Evolutionary conservation across 2,888 invertebrate genomes (phyloP), one percentile per base, ranked within the genome.

Genomic region (Bellardia bayeri): DNA sequence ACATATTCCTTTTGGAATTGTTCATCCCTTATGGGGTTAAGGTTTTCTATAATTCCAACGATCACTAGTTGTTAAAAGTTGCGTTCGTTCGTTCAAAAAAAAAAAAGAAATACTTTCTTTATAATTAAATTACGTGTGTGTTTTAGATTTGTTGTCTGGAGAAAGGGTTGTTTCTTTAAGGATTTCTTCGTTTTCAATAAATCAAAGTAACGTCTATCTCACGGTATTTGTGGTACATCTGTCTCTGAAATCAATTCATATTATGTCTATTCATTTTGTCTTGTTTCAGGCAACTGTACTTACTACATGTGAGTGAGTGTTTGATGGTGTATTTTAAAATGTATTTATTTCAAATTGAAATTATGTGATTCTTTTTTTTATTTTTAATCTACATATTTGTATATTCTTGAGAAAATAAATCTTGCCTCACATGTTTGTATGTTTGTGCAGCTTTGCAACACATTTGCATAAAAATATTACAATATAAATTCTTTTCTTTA

Each of bases 391-490:
- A 54, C 58, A 85, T 64, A 63, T 54, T 63, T 71, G 42, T 63
- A 13, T 64, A 72, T 71, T 64, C 49, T 16, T 71, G 42, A 49
- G 42, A 71, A 80, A 64, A 72, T 37, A 69, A 75, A 58, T 72
- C 68, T 51, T 69, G 51, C 54, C n/a, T 54, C 40, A 49, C 23
- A 40, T 76, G 66, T n/a, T n/a, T 30, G 30, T 30, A 7, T 23
- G 14, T 72, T 9, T 69, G 56, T 79, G 11, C 3, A 45, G 45
- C 9, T 45, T 45, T 74, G 69, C 63, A 66, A 49, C 71, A 63
- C 75, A 90, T 90, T 90, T 90, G 89, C 89, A 89, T 89, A 89
- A 85, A 89, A 90, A 89, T 87, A 89, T 89, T 87, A 89, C 88
- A 89, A 89, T 88, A 89, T 89, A 64, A 42, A 66, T 69, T 74